phyloP scores from a whole-genome alignment of 2,888 invertebrate genomes.

The Acleris emargana region DNA sequence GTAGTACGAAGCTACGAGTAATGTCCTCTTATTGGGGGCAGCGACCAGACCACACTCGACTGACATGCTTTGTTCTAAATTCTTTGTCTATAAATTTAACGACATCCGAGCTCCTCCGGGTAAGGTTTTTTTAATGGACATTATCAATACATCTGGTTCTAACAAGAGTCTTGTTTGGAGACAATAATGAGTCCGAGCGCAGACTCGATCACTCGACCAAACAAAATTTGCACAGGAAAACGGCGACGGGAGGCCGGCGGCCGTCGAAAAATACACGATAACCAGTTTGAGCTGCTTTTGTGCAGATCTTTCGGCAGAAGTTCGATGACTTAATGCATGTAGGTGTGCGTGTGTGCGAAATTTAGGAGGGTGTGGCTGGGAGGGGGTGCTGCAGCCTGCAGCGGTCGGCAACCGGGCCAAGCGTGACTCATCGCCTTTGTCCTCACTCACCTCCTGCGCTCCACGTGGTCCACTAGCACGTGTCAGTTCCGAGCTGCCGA shows the following conservation, averaged over 20 bases:
- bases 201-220: constrained; percentile 24
- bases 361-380: constrained; percentile 69
- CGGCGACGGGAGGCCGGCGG: constrained; percentile 54
- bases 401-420: constrained; percentile 70
- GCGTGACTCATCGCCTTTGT: constrained; percentile 69
- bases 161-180: constrained; percentile 21
- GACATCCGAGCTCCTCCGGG: constrained; percentile 12
- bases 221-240: constrained; percentile 62
- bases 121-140: constrained; percentile 32
- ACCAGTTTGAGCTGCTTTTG: constrained; percentile 79
- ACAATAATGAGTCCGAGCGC: constrained; percentile 21
- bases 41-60: constrained; percentile 15
- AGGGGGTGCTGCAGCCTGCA: constrained; percentile 62
- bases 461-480: constrained; percentile 37
- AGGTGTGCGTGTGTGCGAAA: constrained; percentile 61
- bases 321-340: constrained; percentile 78
- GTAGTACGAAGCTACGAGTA: constrained; percentile 46
- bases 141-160: constrained; percentile 19
- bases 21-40: constrained; percentile 32
- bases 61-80: constrained; percentile 46
- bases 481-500: constrained; percentile 53
- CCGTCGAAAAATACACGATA: constrained; percentile 72
- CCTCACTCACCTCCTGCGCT: constrained; percentile 32
- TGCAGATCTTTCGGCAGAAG: constrained; percentile 72
- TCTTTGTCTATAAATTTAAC: constrained; percentile 35